Percentiles rank a stretch among this genome's conserved stretches.
Evolutionary conservation across 2,888 invertebrate species (phyloP).

Genomic region (Selenia dentaria): DNA sequence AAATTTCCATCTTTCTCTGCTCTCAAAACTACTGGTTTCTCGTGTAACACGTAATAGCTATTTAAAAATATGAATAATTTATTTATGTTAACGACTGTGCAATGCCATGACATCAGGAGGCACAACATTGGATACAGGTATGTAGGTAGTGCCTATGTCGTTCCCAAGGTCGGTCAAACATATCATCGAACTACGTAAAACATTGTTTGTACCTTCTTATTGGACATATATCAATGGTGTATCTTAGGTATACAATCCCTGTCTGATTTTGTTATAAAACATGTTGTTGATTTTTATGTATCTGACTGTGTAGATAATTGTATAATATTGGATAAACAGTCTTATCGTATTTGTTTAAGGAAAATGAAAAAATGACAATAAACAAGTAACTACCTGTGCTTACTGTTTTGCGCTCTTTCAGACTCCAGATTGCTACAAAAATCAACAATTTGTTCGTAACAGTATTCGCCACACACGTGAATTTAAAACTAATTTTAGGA

Average conservation of each 20-base stretch:
- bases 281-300: too few relatives aligned
- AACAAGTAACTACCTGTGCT: too few relatives aligned
- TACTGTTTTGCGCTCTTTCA: too few relatives aligned
- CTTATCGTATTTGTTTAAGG: too few relatives aligned
- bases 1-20: conserved; percentile 11
- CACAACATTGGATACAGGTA: conserved; percentile 9
- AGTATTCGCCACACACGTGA: too few relatives aligned
- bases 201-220: conserved; percentile 18
- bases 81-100: conserved; percentile 19
- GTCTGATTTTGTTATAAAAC: neutral
- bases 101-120: conserved; percentile 25
- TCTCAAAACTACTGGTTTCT: conserved; percentile 8
- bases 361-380: too few relatives aligned
- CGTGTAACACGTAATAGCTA: conserved; percentile 8
- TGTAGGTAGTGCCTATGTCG: conserved; percentile 4
- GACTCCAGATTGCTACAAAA: too few relatives aligned
- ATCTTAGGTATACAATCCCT: conserved; percentile 2
- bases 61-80: conserved; percentile 21
- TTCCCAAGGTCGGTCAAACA: conserved; percentile 28
- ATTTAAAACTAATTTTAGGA: too few relatives aligned
- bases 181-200: conserved; percentile 16
- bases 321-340: too few relatives aligned
- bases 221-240: conserved; percentile 14
- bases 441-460: too few relatives aligned
- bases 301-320: too few relatives aligned